Evolutionary conservation across 2,888 invertebrate genomes (phyloP), one percentile per base, ranked within the genome.

Genomic region (Pollenia labialis): DNA sequence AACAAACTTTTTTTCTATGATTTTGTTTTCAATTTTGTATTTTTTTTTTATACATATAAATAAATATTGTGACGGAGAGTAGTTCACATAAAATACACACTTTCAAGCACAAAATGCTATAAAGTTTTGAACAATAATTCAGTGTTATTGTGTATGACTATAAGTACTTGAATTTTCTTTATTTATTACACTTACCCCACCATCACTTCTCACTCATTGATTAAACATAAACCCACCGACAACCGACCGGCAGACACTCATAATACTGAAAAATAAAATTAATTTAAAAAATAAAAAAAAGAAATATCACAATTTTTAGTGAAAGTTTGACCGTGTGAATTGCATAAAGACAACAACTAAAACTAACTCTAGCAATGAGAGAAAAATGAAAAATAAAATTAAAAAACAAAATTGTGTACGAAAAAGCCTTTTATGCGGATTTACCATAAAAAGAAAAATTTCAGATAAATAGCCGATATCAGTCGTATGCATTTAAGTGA

Each of bases 261-360:
- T 75, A 75, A 71, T 23, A 72, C 66, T 18, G 58, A 68, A 68
- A 81, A 68, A 75, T 18, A 18, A 74, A 80, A 71, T 80, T 71
- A 46, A 81, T 64, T 64, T 48, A 56, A 74, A 62, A 68, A 77
- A 40, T 58, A 64, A 23, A 40, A 74, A 14, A 32, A 80, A 71
- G n/a, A 85, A 86, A 81, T 77, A 81, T 81, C 84, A 87, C 76
- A 50, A 72, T 74, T 74, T 32, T 81, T 44, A 87, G 87, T 87
- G 87, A 87, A 87, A 87, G 87, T 87, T 84, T 81, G 74, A 87
- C 87, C 87, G 87, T 87, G 87, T 81, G 87, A 87, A 84, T 84
- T 87, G 84, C 84, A 85, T 85, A 85, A 85, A 85, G 54, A 18
- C 72, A 74, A 32, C 54, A 42, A 64, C 48, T 12, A 23, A 40